Evolutionary conservation across 2,113 vertebrate genomes (phyloP), one percentile per base, ranked within the genome.

Genomic region (Perca flavescens): DNA sequence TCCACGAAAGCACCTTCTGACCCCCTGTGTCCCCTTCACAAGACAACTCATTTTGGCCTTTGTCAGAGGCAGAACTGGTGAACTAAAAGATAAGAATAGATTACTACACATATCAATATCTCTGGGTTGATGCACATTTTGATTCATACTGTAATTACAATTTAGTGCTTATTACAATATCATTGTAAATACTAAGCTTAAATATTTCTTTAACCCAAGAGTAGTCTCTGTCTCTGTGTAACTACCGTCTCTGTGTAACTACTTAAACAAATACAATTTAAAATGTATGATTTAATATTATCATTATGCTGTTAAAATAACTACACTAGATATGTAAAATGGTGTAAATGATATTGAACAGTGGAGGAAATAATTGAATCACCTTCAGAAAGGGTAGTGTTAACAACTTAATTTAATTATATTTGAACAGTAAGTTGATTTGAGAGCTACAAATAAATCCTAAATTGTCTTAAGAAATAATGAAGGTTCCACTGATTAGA

Each of bases 1-100:
- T 84, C 65, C 87, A 82, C 76, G 66, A 85, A 80, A 80, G 49
- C 52, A 54, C 43, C 49, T 25, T 57, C 25, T 73, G 62, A 62
- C 50, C 69, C 50, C 52, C 43, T 67, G 57, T 74, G 58, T 73
- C 25, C 31, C 40, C 67, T 77, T 53, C 60, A 73, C 25, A 34
- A 74, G 80, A 71, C 60, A 50, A 54, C 62, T 25, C 16, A 46
- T 31, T 36, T 50, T 52, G 25, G 19, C 50, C 60, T 53, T 50
- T 74, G 66, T 80, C 77, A 53, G 65, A 67, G 60, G 28, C 52
- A 65, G 46, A 49, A 47, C 56, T 53, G 40, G 49, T 57, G 25
- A 57, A 67, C 54, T 60, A 21, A 61, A 62, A 65, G 13, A 67
- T 21, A 79, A 74, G 34, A 74, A 70, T 62, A 40, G n/a, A 56